phyloP scores from a whole-genome alignment of 92 coral and sea anemone species.

The Epizoanthus scotinus region DNA sequence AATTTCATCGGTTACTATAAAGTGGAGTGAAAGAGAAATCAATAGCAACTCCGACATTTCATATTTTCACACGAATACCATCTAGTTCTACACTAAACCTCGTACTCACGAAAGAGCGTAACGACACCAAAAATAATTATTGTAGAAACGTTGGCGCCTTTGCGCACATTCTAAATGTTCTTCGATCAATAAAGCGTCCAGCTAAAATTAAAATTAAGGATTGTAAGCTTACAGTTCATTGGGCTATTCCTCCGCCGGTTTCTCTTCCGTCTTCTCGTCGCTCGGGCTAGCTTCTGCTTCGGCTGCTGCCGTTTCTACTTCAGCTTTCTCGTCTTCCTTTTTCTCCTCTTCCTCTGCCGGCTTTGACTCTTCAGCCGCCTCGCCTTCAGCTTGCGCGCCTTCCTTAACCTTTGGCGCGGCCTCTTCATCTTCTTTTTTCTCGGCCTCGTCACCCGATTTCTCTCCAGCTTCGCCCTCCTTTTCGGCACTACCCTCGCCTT shows the following conservation, averaged over 20 bases:
- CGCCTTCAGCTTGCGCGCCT: constrained; percentile 35
- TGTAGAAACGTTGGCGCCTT: constrained; percentile 18
- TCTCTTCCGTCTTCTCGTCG: constrained; percentile 56
- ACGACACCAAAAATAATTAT: constrained; percentile 39
- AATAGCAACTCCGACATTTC: constrained; percentile 14
- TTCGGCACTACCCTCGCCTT: constrained; percentile 58
- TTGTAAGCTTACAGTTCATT: constrained; percentile 59
- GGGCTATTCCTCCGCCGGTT: constrained; percentile 68
- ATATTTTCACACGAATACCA: not conserved
- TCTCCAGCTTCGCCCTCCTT: constrained; percentile 58
- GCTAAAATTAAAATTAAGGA: constrained; percentile 44
- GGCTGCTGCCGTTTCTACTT: constrained; percentile 52
- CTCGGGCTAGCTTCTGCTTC: constrained; percentile 61
- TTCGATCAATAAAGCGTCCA: constrained; percentile 29
- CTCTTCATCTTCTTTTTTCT: constrained; percentile 51
- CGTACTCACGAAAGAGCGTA: constrained; percentile 13
- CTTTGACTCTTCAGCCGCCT: constrained; percentile 47
- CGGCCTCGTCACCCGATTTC: constrained; percentile 50
- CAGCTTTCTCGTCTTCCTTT: constrained; percentile 51
- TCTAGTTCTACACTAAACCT: constrained; percentile 10
- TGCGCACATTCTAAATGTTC: constrained; percentile 39
- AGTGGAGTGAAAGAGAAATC: constrained; percentile 27
- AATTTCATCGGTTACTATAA: constrained; percentile 32
- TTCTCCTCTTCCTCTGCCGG: constrained; percentile 55
- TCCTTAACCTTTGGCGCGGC: constrained; percentile 48